Conservation (phyloP, 2,113 vertebrate genomes). For the Melanotaenia duboulayi region DNA sequence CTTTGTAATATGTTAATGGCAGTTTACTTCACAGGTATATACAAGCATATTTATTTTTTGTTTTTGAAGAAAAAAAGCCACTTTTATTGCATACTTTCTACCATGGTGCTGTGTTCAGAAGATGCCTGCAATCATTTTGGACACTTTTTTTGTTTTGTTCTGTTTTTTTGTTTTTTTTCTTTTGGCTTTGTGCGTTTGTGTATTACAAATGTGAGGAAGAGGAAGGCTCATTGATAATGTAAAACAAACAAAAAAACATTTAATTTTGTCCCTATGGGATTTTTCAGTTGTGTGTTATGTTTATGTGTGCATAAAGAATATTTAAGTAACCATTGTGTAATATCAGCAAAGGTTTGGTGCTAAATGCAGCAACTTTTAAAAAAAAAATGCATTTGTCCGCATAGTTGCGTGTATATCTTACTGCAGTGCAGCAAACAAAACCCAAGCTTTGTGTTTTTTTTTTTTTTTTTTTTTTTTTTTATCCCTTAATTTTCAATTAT, state of each 20-base stretch:
- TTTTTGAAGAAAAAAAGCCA: slow-evolving; percentile 69
- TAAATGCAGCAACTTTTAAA: slow-evolving; percentile 68
- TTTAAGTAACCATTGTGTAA: slow-evolving; percentile 78
- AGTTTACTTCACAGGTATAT: slow-evolving; percentile 70
- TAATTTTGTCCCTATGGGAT: slow-evolving; percentile 93
- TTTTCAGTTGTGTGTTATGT: slow-evolving; percentile 71
- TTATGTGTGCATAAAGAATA: slow-evolving; percentile 71
- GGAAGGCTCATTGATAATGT: slow-evolving; percentile 59
- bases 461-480: slow-evolving; percentile 22
- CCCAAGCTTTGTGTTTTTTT: slow-evolving; percentile 31
- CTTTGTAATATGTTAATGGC: slow-evolving; percentile 68
- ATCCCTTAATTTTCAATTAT: slow-evolving; percentile 34
- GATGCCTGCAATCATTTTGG: slow-evolving; percentile 72
- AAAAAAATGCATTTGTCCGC: slow-evolving; percentile 45
- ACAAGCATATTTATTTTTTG: slow-evolving; percentile 82
- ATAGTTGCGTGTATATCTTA: slow-evolving; percentile 48
- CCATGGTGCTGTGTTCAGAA: slow-evolving; percentile 83
- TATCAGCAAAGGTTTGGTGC: slow-evolving; percentile 75
- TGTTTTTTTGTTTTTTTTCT: slow-evolving; percentile 59
- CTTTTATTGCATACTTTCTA: slow-evolving; percentile 71
- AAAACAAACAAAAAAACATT: slow-evolving; percentile 37
- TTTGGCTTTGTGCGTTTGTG: slow-evolving; percentile 70
- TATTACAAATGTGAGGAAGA: slow-evolving; percentile 75
- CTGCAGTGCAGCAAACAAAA: slow-evolving; percentile 64
- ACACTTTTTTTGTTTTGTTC: slow-evolving; percentile 50